Percentiles rank a stretch among this genome's conserved stretches.
Evolutionary conservation across 2,113 vertebrate species (phyloP).

Genomic region (Melanerpes aurifrons): DNA sequence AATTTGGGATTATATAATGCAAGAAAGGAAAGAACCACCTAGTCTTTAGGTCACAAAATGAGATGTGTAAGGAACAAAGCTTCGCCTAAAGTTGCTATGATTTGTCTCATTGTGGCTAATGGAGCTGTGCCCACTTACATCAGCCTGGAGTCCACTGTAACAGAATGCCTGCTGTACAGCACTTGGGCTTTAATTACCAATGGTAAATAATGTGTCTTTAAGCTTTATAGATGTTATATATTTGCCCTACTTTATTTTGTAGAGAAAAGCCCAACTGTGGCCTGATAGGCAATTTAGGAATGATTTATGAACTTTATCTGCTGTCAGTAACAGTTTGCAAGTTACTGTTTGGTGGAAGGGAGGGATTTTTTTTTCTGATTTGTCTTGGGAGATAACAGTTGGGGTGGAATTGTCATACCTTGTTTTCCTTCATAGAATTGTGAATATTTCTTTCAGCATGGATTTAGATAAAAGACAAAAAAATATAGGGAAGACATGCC

Average conservation of each 20-base stretch:
- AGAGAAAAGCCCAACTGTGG: conserved; percentile 40
- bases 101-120: not conserved
- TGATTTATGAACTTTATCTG: conserved; percentile 71
- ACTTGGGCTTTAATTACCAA: conserved; percentile 51
- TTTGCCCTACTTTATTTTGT: conserved; percentile 59
- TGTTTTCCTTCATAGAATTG: conserved; percentile 1
- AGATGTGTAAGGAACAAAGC: not conserved
- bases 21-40: not conserved
- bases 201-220: conserved; percentile 41
- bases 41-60: not conserved
- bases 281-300: conserved; percentile 70
- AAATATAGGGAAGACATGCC: not conserved
- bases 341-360: conserved; percentile 36
- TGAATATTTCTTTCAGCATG: not conserved
- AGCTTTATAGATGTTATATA: conserved; percentile 58
- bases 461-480: not conserved
- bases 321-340: conserved; percentile 37
- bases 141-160: not conserved
- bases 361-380: conserved; percentile 24
- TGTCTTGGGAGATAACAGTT: not conserved
- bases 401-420: conserved; percentile 5
- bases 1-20: conserved; percentile 24
- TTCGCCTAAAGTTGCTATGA: not conserved
- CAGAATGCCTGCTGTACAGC: not conserved
- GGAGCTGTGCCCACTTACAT: not conserved